Evolutionary conservation across 2,113 vertebrate species (phyloP), one percentile per base, ranked within the genome.

Genomic region (Protobothrops mucrosquamatus): DNA sequence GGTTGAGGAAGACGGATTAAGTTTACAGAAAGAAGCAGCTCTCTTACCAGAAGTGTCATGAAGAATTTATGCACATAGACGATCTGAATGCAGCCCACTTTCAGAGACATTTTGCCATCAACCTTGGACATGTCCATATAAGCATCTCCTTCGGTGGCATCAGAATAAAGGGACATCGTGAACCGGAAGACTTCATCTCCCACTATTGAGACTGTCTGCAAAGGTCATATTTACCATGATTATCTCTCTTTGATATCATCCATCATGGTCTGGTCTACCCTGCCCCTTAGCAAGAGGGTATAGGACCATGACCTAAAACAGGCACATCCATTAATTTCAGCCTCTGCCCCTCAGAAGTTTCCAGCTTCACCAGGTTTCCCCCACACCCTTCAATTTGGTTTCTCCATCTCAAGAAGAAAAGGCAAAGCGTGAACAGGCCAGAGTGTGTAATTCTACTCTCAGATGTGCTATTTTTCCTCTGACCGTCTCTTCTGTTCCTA

Each of bases 181-280:
- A 99, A 99, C 89, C 98, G 98, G 93, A 99, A 99, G 59, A 99
- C 99, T 97, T 99, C 99, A 64, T 99, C 98, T 91, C 98, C 99
- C 96, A 99, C 96, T 22, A 99, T 99, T 93, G 98, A 99, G 95
- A 99, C 98, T 20, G 98, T 98, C 99, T 99, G 64, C 61, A 96
- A 96, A 34, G 91, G 94, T 85, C 43, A 69, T 24, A 94, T 94
- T 74, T 91, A 91, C 2, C 2, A 22, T 3, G 9, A 11, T 54
- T 9, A 11, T 7, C 88, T 34, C 24, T 39, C 55, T 22, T 20
- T 34, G 9, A 26, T 51, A 24, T 1, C 18, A 23, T 3, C 1
- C 4, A 26, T 26, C 24, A 6, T 20, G 3, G 2, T 10, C 18
- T 12, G 12, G 23, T 14, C 43, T 59, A 24, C 11, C 7, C 23